Percentiles rank a stretch among this genome's conserved stretches.
Conservation (phyloP, 2,888 invertebrate species). For the Monoplex corrugatus region DNA sequence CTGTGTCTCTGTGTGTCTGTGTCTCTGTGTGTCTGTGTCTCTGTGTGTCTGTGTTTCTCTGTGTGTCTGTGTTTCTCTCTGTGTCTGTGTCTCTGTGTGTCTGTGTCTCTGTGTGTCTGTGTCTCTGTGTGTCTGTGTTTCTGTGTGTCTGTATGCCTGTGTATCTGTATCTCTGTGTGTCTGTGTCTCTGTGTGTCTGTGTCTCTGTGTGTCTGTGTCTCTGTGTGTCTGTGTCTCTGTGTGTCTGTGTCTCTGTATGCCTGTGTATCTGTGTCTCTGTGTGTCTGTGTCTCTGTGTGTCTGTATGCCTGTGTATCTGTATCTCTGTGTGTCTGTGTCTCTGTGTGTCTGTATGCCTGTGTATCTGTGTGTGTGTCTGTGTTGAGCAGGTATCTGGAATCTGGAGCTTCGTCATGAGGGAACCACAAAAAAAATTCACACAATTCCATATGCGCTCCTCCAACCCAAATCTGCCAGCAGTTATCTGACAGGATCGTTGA, state of each 20-base stretch:
- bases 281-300: neutral
- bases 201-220: slow-evolving; percentile 32
- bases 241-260: neutral
- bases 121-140: slow-evolving; percentile 30
- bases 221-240: slow-evolving; percentile 33
- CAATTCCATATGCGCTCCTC: no score
- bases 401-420: no score
- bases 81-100: slow-evolving; percentile 1
- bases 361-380: neutral
- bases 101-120: neutral
- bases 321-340: neutral
- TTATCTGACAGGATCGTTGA: no score
- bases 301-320: neutral
- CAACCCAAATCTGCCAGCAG: no score
- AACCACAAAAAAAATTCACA: no score
- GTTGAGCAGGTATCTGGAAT: no score
- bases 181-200: neutral
- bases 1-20: neutral
- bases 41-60: neutral
- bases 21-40: neutral
- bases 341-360: neutral
- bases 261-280: neutral
- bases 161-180: slow-evolving; percentile 22
- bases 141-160: slow-evolving; percentile 35
- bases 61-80: neutral